phyloP scores from a whole-genome alignment of 2,113 vertebrate species.

The Fulmarus glacialis region DNA sequence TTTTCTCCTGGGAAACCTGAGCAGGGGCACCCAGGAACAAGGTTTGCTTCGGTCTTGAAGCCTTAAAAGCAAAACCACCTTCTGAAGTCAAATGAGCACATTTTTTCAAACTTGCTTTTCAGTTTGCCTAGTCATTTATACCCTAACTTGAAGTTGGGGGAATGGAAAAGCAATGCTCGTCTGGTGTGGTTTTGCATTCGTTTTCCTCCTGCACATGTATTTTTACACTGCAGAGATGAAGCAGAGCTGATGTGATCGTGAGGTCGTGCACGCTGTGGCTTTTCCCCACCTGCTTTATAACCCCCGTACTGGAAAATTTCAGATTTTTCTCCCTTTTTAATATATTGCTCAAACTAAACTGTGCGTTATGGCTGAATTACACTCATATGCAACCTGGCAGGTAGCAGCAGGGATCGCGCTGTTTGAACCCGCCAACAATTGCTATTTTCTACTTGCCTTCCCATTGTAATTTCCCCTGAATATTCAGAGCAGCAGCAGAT shows the following conservation, averaged over 20 bases:
- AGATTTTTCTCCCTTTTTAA: not conserved
- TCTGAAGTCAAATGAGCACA: not conserved
- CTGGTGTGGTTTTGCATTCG: not conserved
- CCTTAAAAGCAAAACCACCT: not conserved
- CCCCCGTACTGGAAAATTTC: not conserved
- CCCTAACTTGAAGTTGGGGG: not conserved
- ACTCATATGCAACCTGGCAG: not conserved
- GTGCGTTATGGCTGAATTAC: accelerated
- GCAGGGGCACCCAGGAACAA: not conserved
- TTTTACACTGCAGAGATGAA: not conserved
- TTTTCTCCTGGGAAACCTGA: not conserved
- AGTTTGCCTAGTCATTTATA: not conserved
- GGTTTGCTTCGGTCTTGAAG: not conserved
- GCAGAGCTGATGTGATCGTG: not conserved
- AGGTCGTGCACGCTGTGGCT: not conserved
- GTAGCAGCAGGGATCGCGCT: not conserved
- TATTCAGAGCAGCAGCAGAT: not conserved
- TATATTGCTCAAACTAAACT: not conserved
- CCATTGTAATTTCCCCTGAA: not conserved
- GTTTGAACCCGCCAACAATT: not conserved
- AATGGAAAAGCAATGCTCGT: not conserved
- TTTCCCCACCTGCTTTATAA: not conserved
- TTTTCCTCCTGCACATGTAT: not conserved
- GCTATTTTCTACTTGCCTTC: not conserved
- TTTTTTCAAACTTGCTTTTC: not conserved